Evolutionary conservation across 2,113 vertebrate genomes (phyloP).

Genomic region (Bos javanicus): DNA sequence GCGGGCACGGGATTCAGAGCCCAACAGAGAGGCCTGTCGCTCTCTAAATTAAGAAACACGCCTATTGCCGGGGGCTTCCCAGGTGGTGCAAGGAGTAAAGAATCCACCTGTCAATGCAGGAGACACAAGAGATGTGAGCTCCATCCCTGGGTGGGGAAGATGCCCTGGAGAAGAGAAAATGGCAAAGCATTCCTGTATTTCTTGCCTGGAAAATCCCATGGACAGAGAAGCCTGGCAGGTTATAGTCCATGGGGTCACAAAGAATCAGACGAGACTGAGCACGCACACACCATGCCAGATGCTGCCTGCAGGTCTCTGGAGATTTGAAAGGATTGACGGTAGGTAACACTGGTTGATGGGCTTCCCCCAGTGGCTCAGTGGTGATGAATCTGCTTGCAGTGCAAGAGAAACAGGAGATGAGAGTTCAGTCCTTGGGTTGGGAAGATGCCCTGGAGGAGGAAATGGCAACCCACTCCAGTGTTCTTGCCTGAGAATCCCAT

Average conservation of each 20-base stretch:
- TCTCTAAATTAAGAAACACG: not conserved
- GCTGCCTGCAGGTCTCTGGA: not conserved
- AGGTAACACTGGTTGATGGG: not conserved
- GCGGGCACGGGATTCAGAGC: rapidly evolving
- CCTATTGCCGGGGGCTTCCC: not conserved
- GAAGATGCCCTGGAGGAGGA: not conserved
- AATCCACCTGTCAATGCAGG: not conserved
- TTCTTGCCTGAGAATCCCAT: not conserved
- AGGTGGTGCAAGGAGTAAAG: not conserved
- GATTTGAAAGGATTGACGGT: not conserved
- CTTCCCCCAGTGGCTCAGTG: not conserved
- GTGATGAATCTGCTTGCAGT: not conserved
- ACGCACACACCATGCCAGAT: not conserved
- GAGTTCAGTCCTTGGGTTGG: not conserved
- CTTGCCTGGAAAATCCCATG: not conserved
- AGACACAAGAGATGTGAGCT: not conserved
- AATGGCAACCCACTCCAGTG: not conserved
- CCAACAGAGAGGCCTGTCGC: not conserved
- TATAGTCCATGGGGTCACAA: not conserved
- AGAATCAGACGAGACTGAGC: not conserved
- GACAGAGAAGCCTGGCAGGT: not conserved
- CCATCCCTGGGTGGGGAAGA: not conserved
- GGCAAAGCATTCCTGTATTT: not conserved
- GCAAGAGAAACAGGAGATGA: not conserved
- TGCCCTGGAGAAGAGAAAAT: not conserved